Conservation (phyloP, 1,140 invertebrate genomes). For the Copidosoma floridanum region DNA sequence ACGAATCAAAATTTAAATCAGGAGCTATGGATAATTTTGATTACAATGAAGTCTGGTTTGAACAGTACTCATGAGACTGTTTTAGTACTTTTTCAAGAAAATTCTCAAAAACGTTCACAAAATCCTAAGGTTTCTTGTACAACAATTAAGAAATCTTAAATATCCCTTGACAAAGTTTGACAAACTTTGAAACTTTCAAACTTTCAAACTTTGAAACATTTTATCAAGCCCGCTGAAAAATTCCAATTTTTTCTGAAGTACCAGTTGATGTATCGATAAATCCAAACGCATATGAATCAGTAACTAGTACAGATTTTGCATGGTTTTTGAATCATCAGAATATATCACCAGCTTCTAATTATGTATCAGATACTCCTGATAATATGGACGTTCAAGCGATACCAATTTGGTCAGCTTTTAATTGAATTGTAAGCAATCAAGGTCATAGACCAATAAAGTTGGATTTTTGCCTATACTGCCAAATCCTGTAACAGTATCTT, state of each 20-base stretch:
- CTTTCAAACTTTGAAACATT: conserved; percentile 4
- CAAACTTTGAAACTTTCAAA: too few species aligned
- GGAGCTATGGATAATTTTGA: conserved; percentile 30
- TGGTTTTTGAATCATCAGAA: conserved; percentile 7
- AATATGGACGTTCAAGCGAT: neutral
- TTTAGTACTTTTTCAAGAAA: conserved; percentile 16
- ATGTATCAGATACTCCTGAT: too few species aligned
- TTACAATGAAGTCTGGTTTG: conserved; percentile 25
- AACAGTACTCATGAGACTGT: conserved; percentile 28
- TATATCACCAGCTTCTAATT: neutral
- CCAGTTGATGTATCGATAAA: neutral
- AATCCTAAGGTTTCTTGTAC: conserved; percentile 15
- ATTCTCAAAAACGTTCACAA: neutral
- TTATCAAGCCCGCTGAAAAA: neutral
- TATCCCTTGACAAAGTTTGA: neutral
- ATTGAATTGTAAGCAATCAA: conserved; percentile 4
- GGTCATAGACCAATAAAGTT: neutral
- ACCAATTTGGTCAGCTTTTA: conserved; percentile 17
- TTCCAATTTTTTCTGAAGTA: neutral
- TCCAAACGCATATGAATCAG: neutral
- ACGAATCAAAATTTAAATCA: conserved; percentile 21
- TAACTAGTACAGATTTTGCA: neutral
- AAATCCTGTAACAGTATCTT: conserved; percentile 9
- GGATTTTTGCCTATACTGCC: conserved; percentile 22
- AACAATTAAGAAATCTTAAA: neutral